These are phyloP conservation scores for Drosophila athabasca DNA, from an alignment of 1,140 invertebrate species.

Conservation along the genomic window DNA sequence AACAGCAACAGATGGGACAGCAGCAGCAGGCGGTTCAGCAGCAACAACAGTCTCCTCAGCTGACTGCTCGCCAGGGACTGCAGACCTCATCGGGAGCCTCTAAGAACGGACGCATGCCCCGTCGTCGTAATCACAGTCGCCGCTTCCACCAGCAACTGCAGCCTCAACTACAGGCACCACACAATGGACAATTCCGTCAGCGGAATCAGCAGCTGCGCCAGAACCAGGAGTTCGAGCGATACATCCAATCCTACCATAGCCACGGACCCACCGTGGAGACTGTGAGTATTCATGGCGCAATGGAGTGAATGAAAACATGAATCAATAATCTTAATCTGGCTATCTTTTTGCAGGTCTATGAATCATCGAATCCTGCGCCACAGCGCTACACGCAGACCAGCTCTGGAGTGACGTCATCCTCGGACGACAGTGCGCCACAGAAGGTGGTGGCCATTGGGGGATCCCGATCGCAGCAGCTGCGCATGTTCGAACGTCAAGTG, in stretches of 20 bases:
- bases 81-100: conserved; percentile 32
- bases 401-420: conserved; percentile 19
- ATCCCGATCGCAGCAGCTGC: conserved; percentile 49
- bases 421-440: conserved; percentile 29
- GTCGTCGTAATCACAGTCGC: conserved; percentile 57
- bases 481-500: conserved; percentile 77
- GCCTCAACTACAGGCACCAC: conserved; percentile 36
- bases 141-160: conserved; percentile 52
- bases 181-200: conserved; percentile 70
- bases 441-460: conserved; percentile 54
- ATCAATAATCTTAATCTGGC: background rate
- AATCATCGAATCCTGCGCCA: conserved; percentile 68
- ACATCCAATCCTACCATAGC: conserved; percentile 78
- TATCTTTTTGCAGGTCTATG: conserved; percentile 55
- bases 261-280: conserved; percentile 79
- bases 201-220: conserved; percentile 70
- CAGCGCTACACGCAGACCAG: conserved; percentile 65
- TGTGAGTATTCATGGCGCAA: conserved; percentile 43
- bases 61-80: conserved; percentile 53
- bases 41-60: conserved; percentile 27
- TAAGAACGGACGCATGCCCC: conserved; percentile 43
- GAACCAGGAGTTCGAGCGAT: conserved; percentile 80
- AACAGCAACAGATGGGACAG: conserved; percentile 10
- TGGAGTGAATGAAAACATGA: background rate
- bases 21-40: conserved; percentile 3